Conservation (phyloP, 2,113 vertebrate species). For the Bungarus multicinctus region DNA sequence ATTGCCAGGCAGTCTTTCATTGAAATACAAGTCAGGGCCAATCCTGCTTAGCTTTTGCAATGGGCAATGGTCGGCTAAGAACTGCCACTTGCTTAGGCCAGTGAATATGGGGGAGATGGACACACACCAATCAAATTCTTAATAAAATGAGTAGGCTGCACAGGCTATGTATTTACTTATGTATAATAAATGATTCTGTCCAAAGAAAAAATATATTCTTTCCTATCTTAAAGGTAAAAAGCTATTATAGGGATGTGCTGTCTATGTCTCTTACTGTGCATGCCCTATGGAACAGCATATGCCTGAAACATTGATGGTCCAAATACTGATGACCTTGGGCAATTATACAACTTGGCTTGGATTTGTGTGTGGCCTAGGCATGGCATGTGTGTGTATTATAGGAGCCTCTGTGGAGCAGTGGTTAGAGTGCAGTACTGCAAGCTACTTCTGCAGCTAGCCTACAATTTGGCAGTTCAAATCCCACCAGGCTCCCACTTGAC, state of each 20-base stretch:
- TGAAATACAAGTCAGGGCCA: not conserved
- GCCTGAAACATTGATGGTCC: not conserved
- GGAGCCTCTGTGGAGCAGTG: no score
- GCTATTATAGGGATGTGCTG: not conserved
- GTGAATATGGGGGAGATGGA: not conserved
- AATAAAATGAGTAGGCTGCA: not conserved
- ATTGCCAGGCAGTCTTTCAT: not conserved
- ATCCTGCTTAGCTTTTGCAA: not conserved
- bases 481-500: no score
- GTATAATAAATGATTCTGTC: not conserved
- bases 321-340: not conserved
- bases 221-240: not conserved
- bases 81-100: conserved; percentile 5
- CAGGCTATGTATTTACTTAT: not conserved
- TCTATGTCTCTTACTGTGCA: not conserved
- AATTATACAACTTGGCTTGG: not conserved
- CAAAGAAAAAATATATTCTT: not conserved
- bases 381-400: not conserved
- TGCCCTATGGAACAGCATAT: not conserved
- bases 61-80: not conserved
- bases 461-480: no score
- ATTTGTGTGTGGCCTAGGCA: not conserved
- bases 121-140: not conserved
- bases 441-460: no score
- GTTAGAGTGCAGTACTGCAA: no score